Percentiles rank a stretch among this genome's conserved stretches.
Evolutionary conservation across 35 echinoderm and acorn worm species (phyloP).

Genomic region (Anneissia japonica): DNA sequence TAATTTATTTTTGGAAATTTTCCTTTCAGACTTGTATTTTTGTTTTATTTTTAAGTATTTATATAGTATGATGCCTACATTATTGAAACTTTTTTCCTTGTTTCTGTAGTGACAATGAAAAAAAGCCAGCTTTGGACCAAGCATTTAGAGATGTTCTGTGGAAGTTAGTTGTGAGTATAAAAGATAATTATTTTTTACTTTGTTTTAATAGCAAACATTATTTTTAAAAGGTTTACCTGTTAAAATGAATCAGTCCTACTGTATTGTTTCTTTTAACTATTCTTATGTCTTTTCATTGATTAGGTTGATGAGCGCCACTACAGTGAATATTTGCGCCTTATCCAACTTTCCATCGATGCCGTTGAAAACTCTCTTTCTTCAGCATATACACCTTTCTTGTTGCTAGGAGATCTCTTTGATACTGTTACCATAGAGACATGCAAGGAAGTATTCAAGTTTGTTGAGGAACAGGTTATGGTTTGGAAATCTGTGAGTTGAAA

Average conservation of each 20-base stretch:
- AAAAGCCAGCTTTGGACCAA: slow-evolving; percentile 78
- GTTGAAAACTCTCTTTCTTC: slow-evolving; percentile 59
- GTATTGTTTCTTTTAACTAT: background rate
- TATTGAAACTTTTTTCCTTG: background rate
- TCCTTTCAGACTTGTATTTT: too few species aligned
- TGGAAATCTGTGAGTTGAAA: slow-evolving; percentile 77
- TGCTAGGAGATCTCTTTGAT: slow-evolving; percentile 80
- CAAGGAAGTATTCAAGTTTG: slow-evolving; percentile 89
- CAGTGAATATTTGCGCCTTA: slow-evolving; percentile 1
- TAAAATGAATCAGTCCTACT: background rate
- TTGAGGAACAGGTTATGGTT: slow-evolving; percentile 68
- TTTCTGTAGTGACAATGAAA: slow-evolving; percentile 64
- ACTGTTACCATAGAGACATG: slow-evolving; percentile 81
- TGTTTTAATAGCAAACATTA: background rate
- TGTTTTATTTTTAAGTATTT: too few species aligned
- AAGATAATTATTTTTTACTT: background rate
- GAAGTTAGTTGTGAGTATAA: slow-evolving; percentile 63
- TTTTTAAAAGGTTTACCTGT: background rate
- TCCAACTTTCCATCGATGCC: slow-evolving; percentile 67
- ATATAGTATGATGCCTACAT: too few species aligned
- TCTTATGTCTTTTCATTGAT: background rate
- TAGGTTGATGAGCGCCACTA: background rate
- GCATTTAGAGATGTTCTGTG: slow-evolving; percentile 67
- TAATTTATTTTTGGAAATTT: too few species aligned
- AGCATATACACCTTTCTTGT: slow-evolving; percentile 68